Evolutionary conservation across 2,797 vertebrate species (phyloP), one percentile per base, ranked within the genome.

Genomic region (Myotis pilosus): DNA sequence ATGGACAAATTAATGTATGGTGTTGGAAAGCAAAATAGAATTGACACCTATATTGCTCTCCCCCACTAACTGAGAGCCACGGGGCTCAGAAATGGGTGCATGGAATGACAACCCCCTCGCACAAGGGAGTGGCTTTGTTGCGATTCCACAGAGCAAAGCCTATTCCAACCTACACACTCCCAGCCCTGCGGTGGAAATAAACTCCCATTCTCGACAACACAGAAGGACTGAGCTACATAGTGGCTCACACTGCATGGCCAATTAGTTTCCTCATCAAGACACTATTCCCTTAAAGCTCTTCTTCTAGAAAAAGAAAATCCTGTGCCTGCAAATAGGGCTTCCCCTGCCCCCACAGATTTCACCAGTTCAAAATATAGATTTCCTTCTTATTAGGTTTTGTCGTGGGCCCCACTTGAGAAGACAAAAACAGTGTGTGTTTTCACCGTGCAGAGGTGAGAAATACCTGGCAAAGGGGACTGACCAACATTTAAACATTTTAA

Each of bases 181-280:
- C 79, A 86, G 25, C 55, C 62, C 55, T 69, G 5, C 10, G 8
- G 3, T 8, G n/a, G 55, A 95, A 33, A 20, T 44, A 55, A 85
- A 90, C 30, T 72, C 30, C 66, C 62, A 41, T 87, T 92, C 78
- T 76, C 8, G 0, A 75, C 2, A 6, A 81, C 93, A 72, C 2
- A 86, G 64, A 91, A 89, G 62, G 85, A 62, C 19, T 6, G 23
- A 38, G 75, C 81, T 68, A 88, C 66, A 75, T 64, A 64, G 72
- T 47, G 23, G 79, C 71, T 96, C 87, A 72, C 74, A 64, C 0
- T 22, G 62, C 89, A 84, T 69, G 64, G 87, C 57, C 90, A 82
- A 95, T 83, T 92, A 95, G 88, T 53, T 76, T 93, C 90, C 60
- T 95, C 90, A 76, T 90, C 28, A 69, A 89, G 79, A 94, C 84